Base-by-base conservation (phyloP, 2,113 vertebrate genomes). In the Etheostoma cragini region DNA sequence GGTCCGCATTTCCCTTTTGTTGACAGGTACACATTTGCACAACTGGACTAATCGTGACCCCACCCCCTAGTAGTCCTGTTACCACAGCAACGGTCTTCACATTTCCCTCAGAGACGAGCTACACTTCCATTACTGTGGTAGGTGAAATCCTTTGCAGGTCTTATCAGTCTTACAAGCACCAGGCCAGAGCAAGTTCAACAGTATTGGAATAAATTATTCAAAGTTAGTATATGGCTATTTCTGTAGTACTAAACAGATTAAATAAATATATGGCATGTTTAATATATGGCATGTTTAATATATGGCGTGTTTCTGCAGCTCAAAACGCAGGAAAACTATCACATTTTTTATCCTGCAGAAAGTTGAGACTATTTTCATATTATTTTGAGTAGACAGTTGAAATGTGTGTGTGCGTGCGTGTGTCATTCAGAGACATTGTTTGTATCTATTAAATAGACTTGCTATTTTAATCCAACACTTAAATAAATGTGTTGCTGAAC, bases 21-120 rank as follows among this genome's bases (percentile, higher is more conserved):
- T 88, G 58, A 69, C 94, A 99, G 98, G 98, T 99, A 91, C 98
- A 99, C 91, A 99, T 99, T 77, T 97, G 98, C 93, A 99, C 98
- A 86, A 95, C 97, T 0, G 98, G 97, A 74, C 94, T 99, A 56
- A 98, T 99, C 64, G 97, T 99, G 92, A 99, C 98, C 76, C 98
- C 98, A 16, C 98, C 98, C 66, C 97, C 98, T 5, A 99, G 97
- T 91, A 99, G 98, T 91, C 98, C 98, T 13, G 96, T 99, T 92
- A 97, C 97, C 71, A 97, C 97, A 38, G 96, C 97, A 45, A 96
- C 97, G 5, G 96, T 97, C 6, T 99, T 98, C 96, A 97, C 96
- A 1, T 99, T 99, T 90, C 97, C 97, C 1, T 92, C 98, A 0
- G 98, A 99, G 72, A 95, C 93, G 45, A 96, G 96, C 90, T 99